Evolutionary conservation across 2,888 invertebrate genomes (phyloP), one percentile per base, ranked within the genome.

Genomic region (Scaptomyza tumidula): DNA sequence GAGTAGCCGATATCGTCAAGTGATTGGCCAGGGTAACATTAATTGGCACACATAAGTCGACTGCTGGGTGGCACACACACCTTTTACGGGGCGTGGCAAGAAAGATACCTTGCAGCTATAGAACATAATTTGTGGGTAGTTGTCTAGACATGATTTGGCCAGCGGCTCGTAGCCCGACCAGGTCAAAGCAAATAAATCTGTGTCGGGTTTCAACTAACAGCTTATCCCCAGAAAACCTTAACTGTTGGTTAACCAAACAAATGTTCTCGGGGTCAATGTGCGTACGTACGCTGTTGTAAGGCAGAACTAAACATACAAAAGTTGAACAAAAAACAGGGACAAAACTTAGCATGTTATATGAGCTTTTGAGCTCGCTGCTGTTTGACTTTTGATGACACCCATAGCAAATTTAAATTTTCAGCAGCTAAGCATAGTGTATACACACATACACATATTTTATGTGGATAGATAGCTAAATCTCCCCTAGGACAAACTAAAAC

Each of bases 71-170:
- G 27, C 31, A 16, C 14, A 27, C 14, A 16, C 16, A 66, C 61
- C 70, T 55, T 41, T 45, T 41, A 29, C 3, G 24, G n/a, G 14
- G 27, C 4, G 31, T 29, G 45, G n/a, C 7, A 41, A 9, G 9
- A 6, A 19, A 13, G 24, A 50, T 44, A 41, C 14, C 49, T 43
- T 45, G 50, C 53, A 44, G 13, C 37, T 35, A n/a, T 19, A 50
- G 63, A 63, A 50, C 52, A 68, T 49, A 77, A 71, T 75, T 68
- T 84, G 71, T 78, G 82, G 71, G 65, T 45, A 52, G 46, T 68
- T 65, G 85, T 85, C 85, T 85, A 85, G 85, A 88, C 88, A 66
- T 69, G 77, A 68, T 78, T 75, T 79, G 49, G 79, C 78, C 77
- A 54, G 41, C 41, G 70, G 88, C 72, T 31, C 27, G 37, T 45